A percentile compares a stretch with the other conserved stretches of the same genome.
Evolutionary conservation across 2,797 vertebrate genomes (phyloP).

Genomic region (Thripadectes ignobilis): DNA sequence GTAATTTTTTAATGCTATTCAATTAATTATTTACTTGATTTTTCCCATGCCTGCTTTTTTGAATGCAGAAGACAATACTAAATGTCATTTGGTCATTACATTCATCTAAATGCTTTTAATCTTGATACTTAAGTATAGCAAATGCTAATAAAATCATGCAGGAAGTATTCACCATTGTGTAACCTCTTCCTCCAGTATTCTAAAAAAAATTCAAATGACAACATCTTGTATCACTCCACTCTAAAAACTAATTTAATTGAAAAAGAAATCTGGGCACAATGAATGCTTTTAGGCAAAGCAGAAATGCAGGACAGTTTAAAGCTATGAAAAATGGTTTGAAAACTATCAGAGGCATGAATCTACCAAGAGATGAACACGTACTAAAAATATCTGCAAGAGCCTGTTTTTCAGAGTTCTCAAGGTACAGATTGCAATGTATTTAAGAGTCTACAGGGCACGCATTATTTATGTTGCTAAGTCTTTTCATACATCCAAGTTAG

Average conservation of each 20-base stretch:
- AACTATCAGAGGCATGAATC: background rate
- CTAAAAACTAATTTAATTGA: background rate
- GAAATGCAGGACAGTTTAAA: background rate
- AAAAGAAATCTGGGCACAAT: background rate
- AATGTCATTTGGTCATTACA: constrained; percentile 1
- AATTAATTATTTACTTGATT: constrained; percentile 76
- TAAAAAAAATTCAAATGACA: background rate
- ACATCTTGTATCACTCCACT: background rate
- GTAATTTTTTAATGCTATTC: constrained; percentile 56
- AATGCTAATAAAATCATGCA: constrained; percentile 11
- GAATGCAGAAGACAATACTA: constrained; percentile 31
- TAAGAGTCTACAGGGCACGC: background rate
- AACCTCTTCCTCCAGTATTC: background rate
- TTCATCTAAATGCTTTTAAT: background rate
- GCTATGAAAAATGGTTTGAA: background rate
- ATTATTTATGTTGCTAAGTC: background rate
- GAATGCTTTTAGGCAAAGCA: background rate
- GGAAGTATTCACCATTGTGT: background rate
- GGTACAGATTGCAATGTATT: background rate
- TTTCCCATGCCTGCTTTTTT: constrained; percentile 22
- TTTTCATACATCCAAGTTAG: background rate
- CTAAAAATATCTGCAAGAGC: background rate
- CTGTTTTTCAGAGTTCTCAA: background rate
- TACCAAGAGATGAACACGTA: background rate
- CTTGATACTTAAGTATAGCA: background rate